Evolutionary conservation across 2,888 invertebrate genomes (phyloP).

Genomic region (Ellobium chinense): DNA sequence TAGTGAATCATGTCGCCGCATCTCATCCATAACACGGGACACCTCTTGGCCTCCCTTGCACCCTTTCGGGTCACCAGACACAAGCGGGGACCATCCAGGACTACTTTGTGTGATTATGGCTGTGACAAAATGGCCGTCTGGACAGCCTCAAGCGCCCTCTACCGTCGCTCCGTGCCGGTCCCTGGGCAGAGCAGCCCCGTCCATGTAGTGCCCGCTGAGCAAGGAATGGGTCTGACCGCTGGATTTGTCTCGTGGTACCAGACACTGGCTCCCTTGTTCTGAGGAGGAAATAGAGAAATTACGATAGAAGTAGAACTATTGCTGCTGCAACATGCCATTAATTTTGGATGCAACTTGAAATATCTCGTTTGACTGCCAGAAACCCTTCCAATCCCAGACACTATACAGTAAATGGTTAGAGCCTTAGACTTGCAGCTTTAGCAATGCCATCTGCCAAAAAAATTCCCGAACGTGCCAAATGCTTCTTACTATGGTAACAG

Average conservation of each 20-base stretch:
- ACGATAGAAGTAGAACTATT: too few species aligned
- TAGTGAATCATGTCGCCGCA: not conserved
- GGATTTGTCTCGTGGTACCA: not conserved
- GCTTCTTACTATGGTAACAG: too few species aligned
- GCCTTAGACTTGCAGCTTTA: too few species aligned
- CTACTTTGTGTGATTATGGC: slow-evolving; percentile 26
- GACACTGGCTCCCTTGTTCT: not conserved
- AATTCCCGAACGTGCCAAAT: too few species aligned
- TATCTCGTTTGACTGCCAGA: not conserved
- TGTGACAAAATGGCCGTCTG: slow-evolving; percentile 29
- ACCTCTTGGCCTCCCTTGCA: slow-evolving; percentile 5
- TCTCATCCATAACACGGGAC: slow-evolving; percentile 18
- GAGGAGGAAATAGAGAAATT: too few species aligned
- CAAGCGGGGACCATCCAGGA: not conserved
- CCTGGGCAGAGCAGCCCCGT: not conserved
- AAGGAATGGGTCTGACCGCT: not conserved
- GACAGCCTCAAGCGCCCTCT: slow-evolving; percentile 11
- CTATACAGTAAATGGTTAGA: too few species aligned
- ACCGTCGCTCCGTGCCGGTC: not conserved
- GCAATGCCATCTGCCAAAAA: too few species aligned
- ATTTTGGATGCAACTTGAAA: too few species aligned
- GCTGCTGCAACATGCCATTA: not conserved
- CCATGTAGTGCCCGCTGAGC: slow-evolving; percentile 12
- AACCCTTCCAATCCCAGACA: too few species aligned
- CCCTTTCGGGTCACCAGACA: not conserved